A percentile compares a stretch with the other conserved stretches of the same genome.
Conservation (phyloP, 1,140 invertebrate species). For the Streblospio benedicti region DNA sequence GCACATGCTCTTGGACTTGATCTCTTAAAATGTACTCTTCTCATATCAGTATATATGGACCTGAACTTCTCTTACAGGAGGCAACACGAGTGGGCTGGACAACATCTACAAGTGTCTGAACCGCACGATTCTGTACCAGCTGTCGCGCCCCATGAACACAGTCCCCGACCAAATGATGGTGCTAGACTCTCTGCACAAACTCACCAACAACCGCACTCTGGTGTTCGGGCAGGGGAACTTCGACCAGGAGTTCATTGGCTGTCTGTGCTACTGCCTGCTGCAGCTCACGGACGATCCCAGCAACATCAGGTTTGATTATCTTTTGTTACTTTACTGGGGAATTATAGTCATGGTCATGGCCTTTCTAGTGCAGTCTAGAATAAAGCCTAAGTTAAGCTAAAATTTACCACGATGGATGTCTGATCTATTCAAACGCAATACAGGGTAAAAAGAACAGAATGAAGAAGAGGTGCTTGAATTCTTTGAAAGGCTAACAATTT, state of each 20-base stretch:
- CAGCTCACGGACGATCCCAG: conserved; percentile 85
- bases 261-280: conserved; percentile 87
- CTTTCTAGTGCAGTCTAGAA: too few relatives aligned
- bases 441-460: too few relatives aligned
- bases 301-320: conserved; percentile 58
- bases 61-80: too few relatives aligned
- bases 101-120: conserved; percentile 87
- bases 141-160: conserved; percentile 81
- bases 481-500: too few relatives aligned
- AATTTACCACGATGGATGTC: too few relatives aligned
- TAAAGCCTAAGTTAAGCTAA: too few relatives aligned
- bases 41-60: too few relatives aligned
- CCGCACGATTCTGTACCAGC: conserved; percentile 80
- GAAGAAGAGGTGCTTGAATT: too few relatives aligned
- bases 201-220: conserved; percentile 70
- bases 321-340: neutral
- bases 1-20: too few relatives aligned
- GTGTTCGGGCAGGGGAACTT: conserved; percentile 91
- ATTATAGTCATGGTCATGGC: too few relatives aligned
- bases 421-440: too few relatives aligned
- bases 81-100: conserved; percentile 54
- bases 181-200: conserved; percentile 83
- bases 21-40: too few relatives aligned
- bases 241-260: conserved; percentile 89
- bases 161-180: conserved; percentile 76